Evolutionary conservation across 1,140 invertebrate species (phyloP).

Genomic region (Drosophila subobscura): DNA sequence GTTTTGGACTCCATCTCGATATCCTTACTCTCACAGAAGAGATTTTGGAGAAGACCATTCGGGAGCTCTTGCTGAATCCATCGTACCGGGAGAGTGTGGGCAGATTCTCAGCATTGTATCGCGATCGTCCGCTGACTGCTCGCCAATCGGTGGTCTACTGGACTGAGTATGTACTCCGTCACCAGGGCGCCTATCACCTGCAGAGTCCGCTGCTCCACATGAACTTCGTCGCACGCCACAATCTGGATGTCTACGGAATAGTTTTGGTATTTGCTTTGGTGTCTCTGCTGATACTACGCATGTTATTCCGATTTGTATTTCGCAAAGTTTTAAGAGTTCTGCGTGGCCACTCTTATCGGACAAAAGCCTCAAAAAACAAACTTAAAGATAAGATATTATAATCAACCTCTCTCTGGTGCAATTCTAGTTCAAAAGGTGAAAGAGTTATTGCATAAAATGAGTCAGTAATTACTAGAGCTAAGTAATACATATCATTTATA

Average conservation of each 20-base stretch:
- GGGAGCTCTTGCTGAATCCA: slow-evolving; percentile 58
- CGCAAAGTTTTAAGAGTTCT: slow-evolving; percentile 5
- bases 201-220: slow-evolving; percentile 75
- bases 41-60: slow-evolving; percentile 48
- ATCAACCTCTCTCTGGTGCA: slow-evolving; percentile 4
- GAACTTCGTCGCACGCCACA: slow-evolving; percentile 38
- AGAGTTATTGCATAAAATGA: not conserved
- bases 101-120: slow-evolving; percentile 64
- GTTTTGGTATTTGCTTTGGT: not conserved
- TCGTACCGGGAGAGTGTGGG: slow-evolving; percentile 48
- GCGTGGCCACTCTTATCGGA: not conserved
- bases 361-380: not conserved
- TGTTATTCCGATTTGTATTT: slow-evolving; percentile 12
- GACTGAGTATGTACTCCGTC: slow-evolving; percentile 81
- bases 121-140: slow-evolving; percentile 69
- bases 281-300: not conserved
- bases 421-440: slow-evolving; percentile 16
- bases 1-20: slow-evolving; percentile 83
- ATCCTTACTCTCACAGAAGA: slow-evolving; percentile 79
- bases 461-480: not conserved
- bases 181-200: slow-evolving; percentile 84
- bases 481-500: too few species aligned
- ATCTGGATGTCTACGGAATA: slow-evolving; percentile 58
- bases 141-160: slow-evolving; percentile 67
- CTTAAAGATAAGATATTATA: slow-evolving; percentile 26